These are phyloP conservation scores for Papilio polyxenes DNA, from an alignment of 1,140 invertebrate species.

Conservation along the genomic window DNA sequence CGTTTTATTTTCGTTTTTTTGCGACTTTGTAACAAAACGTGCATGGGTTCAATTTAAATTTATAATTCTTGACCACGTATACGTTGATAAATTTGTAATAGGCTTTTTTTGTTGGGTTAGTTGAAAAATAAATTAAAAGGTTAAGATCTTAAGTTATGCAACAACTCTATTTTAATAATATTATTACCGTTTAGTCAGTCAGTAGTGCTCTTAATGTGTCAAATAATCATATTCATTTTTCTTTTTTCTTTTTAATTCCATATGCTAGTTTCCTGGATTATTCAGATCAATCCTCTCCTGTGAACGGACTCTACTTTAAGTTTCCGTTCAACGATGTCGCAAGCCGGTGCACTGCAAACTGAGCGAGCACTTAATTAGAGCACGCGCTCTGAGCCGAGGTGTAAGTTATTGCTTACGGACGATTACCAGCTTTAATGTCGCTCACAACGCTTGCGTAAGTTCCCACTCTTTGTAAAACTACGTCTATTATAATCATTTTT, in stretches of 20 bases:
- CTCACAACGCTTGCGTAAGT: background rate
- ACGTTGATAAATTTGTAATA: background rate
- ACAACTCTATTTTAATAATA: no score
- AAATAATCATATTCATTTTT: no score
- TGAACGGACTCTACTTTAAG: background rate
- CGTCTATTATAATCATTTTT: background rate
- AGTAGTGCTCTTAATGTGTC: no score
- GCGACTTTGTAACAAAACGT: no score
- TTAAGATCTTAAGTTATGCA: no score
- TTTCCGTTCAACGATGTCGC: background rate
- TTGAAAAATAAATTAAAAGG: no score
- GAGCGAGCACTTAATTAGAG: conserved; percentile 24
- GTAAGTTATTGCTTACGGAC: conserved; percentile 17
- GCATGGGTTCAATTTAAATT: background rate
- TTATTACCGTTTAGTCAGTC: no score
- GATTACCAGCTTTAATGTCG: conserved; percentile 26
- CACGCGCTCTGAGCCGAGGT: conserved; percentile 9
- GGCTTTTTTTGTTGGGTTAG: no score
- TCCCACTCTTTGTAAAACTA: background rate
- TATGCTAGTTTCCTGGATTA: background rate
- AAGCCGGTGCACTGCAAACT: background rate
- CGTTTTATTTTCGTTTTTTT: background rate
- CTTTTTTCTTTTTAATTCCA: background rate
- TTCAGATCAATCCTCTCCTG: background rate
- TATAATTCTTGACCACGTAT: background rate